These are phyloP conservation scores for Mermis nigrescens DNA, from an alignment of 2,888 invertebrate genomes.

Conservation along the genomic window DNA sequence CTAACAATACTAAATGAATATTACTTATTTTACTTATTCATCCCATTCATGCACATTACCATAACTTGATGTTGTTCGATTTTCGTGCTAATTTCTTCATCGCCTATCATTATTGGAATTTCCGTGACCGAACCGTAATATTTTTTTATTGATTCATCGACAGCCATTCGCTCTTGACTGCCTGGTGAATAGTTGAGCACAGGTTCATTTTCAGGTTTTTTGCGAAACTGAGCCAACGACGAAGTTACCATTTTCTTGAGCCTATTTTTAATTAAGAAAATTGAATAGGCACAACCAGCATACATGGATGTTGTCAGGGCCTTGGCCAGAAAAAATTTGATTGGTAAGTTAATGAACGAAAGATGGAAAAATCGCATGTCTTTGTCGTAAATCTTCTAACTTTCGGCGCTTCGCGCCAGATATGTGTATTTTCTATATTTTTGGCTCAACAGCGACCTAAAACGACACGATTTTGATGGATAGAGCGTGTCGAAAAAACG, in stretches of 20 bases:
- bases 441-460: neutral
- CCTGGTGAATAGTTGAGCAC: constrained; percentile 52
- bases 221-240: constrained; percentile 30
- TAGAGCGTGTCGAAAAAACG: too few species aligned
- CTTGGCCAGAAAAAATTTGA: too few species aligned
- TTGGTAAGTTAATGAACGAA: too few species aligned
- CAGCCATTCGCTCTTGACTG: constrained; percentile 54
- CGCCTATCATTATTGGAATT: constrained; percentile 89
- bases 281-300: too few species aligned
- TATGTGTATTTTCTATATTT: neutral
- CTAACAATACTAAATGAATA: too few species aligned
- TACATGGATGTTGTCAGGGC: neutral
- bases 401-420: neutral
- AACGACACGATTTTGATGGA: too few species aligned
- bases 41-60: constrained; percentile 4
- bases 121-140: constrained; percentile 52
- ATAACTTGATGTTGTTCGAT: constrained; percentile 50
- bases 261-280: neutral
- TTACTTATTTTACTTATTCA: too few species aligned
- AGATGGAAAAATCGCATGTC: too few species aligned
- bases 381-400: neutral
- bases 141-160: constrained; percentile 50
- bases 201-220: constrained; percentile 37
- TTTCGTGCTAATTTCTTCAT: constrained; percentile 56
- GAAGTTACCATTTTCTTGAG: neutral